Evolutionary conservation across 2,113 vertebrate genomes (phyloP).

Genomic region (Antigone vipio): DNA sequence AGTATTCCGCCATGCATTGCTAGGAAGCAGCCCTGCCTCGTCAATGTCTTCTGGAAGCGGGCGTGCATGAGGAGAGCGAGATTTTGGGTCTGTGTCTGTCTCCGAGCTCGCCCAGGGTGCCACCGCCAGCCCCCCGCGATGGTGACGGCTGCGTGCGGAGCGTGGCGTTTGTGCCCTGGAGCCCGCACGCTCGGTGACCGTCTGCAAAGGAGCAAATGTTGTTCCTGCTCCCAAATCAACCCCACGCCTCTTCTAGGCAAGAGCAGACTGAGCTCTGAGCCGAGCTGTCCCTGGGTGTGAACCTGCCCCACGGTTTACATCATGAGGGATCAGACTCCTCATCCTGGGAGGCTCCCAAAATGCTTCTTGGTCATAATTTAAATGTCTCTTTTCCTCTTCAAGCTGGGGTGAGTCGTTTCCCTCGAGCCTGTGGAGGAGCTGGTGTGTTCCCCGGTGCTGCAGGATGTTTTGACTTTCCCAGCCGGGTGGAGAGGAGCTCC

Average conservation of each 20-base stretch:
- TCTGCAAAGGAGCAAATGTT: not conserved
- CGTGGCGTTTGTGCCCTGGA: not conserved
- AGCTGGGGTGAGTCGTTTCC: not conserved
- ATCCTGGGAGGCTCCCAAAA: not conserved
- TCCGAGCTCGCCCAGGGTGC: fast-evolving
- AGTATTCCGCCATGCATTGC: not conserved
- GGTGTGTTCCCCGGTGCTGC: not conserved
- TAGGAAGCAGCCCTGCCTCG: not conserved
- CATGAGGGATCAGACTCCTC: not conserved
- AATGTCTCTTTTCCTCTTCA: not conserved
- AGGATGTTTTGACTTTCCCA: conserved; percentile 46
- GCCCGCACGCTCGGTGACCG: fast-evolving
- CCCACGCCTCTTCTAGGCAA: not conserved
- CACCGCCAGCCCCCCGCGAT: too few species aligned
- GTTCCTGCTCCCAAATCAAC: not conserved
- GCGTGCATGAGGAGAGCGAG: not conserved
- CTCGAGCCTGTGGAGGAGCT: not conserved
- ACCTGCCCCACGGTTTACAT: not conserved
- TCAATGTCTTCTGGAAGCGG: not conserved
- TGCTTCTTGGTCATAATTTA: not conserved
- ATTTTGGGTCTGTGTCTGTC: not conserved
- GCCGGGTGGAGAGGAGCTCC: conserved; percentile 7
- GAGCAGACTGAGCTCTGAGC: not conserved
- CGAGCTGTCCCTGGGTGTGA: not conserved
- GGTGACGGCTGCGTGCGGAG: fast-evolving